These are phyloP conservation scores for Nothobranchius furzeri DNA, from an alignment of 2,113 vertebrate genomes.

Conservation along the genomic window DNA sequence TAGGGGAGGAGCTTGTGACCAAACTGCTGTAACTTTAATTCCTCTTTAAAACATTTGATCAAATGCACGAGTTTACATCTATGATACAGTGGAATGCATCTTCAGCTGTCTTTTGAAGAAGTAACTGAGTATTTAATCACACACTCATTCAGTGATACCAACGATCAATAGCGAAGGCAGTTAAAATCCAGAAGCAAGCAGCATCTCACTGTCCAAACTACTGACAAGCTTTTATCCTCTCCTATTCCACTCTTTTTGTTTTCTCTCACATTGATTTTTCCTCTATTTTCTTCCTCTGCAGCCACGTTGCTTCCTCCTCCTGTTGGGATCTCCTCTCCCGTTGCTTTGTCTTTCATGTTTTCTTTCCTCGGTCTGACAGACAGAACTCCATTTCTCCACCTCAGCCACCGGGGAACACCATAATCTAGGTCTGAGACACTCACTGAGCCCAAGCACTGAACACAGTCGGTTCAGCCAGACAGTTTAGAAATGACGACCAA, in stretches of 20 bases:
- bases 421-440: neutral
- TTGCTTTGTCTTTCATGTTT: slow-evolving; percentile 47
- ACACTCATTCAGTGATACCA: neutral
- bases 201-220: neutral
- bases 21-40: too few relatives aligned
- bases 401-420: slow-evolving; percentile 40
- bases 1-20: too few relatives aligned
- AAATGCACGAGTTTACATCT: too few relatives aligned
- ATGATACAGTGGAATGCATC: too few relatives aligned
- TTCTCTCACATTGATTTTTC: slow-evolving; percentile 47
- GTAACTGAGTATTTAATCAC: neutral
- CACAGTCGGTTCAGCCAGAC: neutral
- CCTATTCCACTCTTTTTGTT: slow-evolving; percentile 19
- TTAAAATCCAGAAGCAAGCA: slow-evolving; percentile 10
- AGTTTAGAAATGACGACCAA: neutral
- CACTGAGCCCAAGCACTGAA: neutral
- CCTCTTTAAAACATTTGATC: too few relatives aligned
- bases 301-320: slow-evolving; percentile 28
- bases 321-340: slow-evolving; percentile 50
- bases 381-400: slow-evolving; percentile 39
- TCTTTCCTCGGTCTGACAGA: slow-evolving; percentile 38
- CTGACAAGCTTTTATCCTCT: slow-evolving; percentile 29
- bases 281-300: slow-evolving; percentile 4
- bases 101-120: too few relatives aligned
- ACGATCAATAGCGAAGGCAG: neutral